These are phyloP conservation scores for Thrips palmi DNA, from an alignment of 1,140 invertebrate species.

Conservation along the genomic window DNA sequence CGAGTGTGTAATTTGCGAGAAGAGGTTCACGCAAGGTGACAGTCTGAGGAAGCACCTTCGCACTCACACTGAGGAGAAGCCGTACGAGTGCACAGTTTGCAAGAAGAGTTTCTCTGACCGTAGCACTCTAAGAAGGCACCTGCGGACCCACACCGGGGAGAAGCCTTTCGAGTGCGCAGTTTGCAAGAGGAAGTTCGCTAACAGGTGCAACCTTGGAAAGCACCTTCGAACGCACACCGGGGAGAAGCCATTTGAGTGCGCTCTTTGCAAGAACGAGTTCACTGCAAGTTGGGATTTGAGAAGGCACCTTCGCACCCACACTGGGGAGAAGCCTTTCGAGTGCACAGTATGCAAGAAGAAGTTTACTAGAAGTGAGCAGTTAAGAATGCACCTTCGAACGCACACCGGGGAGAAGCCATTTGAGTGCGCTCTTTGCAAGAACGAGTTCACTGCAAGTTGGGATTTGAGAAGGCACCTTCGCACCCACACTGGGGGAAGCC, in stretches of 20 bases:
- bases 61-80: slow-evolving; percentile 29
- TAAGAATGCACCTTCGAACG: slow-evolving; percentile 30
- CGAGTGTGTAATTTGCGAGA: slow-evolving; percentile 22
- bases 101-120: slow-evolving; percentile 26
- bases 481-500: no score
- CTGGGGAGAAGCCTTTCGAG: slow-evolving; percentile 38
- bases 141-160: slow-evolving; percentile 28
- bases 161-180: slow-evolving; percentile 51
- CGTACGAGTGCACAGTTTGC: slow-evolving; percentile 35
- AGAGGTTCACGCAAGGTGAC: slow-evolving; percentile 21
- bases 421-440: no score
- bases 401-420: no score
- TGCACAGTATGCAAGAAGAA: slow-evolving; percentile 36
- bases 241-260: slow-evolving; percentile 43
- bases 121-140: slow-evolving; percentile 16
- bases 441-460: no score
- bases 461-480: no score
- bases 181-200: slow-evolving; percentile 31
- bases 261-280: slow-evolving; percentile 35
- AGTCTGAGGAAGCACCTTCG: slow-evolving; percentile 23
- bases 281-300: slow-evolving; percentile 39
- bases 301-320: slow-evolving; percentile 27
- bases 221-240: slow-evolving; percentile 41
- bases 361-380: slow-evolving; percentile 39
- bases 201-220: slow-evolving; percentile 30